Evolutionary conservation across 2,888 invertebrate species (phyloP), one percentile per base, ranked within the genome.

Genomic region (Euphydryas editha): DNA sequence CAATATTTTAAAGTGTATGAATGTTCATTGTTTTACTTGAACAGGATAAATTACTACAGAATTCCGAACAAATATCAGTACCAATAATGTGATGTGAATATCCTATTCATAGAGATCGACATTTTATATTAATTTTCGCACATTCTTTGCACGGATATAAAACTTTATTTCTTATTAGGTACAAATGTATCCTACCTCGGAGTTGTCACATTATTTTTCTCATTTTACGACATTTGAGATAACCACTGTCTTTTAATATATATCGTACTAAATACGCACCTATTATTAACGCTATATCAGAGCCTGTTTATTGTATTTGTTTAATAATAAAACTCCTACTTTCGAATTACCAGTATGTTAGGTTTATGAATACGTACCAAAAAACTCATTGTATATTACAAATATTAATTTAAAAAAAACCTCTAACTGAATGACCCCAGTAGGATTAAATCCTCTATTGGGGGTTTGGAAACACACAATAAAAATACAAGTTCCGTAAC

Each of bases 111-210:
- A 59, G 54, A 21, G 21, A 57, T 56, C 63, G 56, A 60, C 54
- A 68, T 68, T 73, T 73, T 73, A 72, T 70, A 71, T 65, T 69
- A 69, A 72, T 71, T 75, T 76, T 76, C 68, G 68, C 73, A 71
- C 72, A 74, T 70, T 72, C 59, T 72, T 68, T 72, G 69, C 72
- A 54, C 65, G 66, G 65, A 59, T 63, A 68, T 69, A 70, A 65
- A 72, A 70, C 68, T 68, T 73, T 71, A 73, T 71, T 66, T 72
- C 70, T 73, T 69, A 67, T 70, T 70, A n/a, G 60, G 67, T 70
- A 71, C 72, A 70, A 73, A 75, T 73, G 72, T 70, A 70, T 62
- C 55, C 68, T 61, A 67, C 62, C 65, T 56, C 51, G 68, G 58
- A 65, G 70, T 62, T 73, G 59, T 71, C 68, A 74, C 73, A 75